Evolutionary conservation across 2,113 vertebrate genomes (phyloP).

Genomic region (Athene cunicularia): DNA sequence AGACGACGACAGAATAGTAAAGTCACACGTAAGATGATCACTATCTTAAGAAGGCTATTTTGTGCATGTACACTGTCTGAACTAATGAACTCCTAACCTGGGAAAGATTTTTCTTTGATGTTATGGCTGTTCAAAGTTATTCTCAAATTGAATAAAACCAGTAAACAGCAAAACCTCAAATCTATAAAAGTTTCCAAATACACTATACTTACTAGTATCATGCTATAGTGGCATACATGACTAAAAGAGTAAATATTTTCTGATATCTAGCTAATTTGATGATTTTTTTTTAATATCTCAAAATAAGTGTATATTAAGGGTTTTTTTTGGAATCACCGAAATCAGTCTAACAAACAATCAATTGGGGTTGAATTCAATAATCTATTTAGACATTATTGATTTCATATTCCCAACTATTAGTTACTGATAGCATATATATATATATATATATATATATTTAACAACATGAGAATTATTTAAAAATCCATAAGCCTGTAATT

Average conservation of each 20-base stretch:
- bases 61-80: neutral
- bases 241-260: neutral
- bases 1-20: neutral
- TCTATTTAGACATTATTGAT: neutral
- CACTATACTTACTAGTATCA: too few species aligned
- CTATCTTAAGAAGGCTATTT: neutral
- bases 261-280: neutral
- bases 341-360: neutral
- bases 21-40: neutral
- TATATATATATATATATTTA: neutral
- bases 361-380: neutral
- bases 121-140: neutral
- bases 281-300: neutral
- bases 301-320: neutral
- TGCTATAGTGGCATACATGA: neutral
- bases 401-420: neutral
- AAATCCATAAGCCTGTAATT: neutral
- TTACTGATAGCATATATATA: neutral
- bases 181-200: neutral
- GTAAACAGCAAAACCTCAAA: neutral
- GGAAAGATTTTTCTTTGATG: neutral
- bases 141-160: neutral
- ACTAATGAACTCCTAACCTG: neutral
- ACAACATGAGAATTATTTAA: neutral
- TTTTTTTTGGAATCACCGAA: neutral